These are phyloP conservation scores for Megalopta genalis DNA, from an alignment of 1,140 invertebrate species.

Conservation along the genomic window DNA sequence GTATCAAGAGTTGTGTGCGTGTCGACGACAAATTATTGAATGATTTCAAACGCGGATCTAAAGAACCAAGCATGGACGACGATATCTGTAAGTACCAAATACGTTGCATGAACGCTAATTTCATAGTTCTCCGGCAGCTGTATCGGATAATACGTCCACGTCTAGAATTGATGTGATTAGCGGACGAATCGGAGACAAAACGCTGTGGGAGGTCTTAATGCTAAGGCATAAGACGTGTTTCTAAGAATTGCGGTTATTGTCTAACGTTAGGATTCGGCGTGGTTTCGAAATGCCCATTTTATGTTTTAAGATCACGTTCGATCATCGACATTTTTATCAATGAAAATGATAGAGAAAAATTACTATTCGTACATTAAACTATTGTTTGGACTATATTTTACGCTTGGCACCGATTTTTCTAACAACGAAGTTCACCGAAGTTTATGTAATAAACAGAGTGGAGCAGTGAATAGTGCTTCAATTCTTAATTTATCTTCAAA, in stretches of 20 bases:
- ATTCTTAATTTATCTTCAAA: too few relatives aligned
- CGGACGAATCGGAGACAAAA: conserved; percentile 19
- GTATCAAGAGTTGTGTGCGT: not conserved
- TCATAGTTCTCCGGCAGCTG: not conserved
- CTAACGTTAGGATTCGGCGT: not conserved
- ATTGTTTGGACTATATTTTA: too few relatives aligned
- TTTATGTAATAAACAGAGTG: too few relatives aligned
- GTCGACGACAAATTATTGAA: not conserved
- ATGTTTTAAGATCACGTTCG: too few relatives aligned
- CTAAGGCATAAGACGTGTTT: conserved; percentile 27
- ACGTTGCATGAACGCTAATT: not conserved
- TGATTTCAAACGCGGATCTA: not conserved
- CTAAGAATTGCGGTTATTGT: conserved; percentile 40
- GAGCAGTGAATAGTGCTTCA: too few relatives aligned
- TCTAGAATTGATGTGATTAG: conserved; percentile 25
- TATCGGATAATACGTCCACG: conserved; percentile 3
- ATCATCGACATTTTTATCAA: too few relatives aligned
- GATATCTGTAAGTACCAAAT: conserved; percentile 53
- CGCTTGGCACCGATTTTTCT: too few relatives aligned
- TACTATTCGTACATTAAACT: too few relatives aligned
- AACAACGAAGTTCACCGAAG: too few relatives aligned
- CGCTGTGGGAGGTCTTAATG: conserved; percentile 32
- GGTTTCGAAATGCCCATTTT: not conserved
- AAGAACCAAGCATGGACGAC: conserved; percentile 44
- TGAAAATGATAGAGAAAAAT: too few relatives aligned